A percentile compares a stretch with the other conserved stretches of the same genome.
Evolutionary conservation across 2,888 invertebrate species (phyloP).

Genomic region (Sarcophaga carnaria): DNA sequence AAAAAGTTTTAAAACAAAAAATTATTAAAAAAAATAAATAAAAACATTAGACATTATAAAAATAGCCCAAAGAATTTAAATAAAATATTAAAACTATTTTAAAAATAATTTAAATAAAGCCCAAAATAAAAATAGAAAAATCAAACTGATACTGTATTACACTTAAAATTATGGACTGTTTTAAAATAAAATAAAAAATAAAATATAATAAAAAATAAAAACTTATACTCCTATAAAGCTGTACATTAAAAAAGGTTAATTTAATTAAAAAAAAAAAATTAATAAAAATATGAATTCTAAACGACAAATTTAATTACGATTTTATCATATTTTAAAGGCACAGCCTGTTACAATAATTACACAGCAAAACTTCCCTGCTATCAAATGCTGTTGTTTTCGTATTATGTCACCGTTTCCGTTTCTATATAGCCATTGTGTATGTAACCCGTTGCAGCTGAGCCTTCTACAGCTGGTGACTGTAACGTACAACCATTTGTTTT

Average conservation of each 20-base stretch:
- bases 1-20: conserved; percentile 8
- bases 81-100: neutral
- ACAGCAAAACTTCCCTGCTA: neutral
- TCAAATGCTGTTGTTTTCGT: neutral
- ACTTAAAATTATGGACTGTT: no score
- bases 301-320: no score
- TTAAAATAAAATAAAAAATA: no score
- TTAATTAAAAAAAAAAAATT: no score
- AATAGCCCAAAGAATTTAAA: neutral
- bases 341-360: conserved; percentile 45
- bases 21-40: neutral
- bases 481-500: conserved; percentile 50
- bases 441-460: conserved; percentile 75
- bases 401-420: conserved; percentile 74
- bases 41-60: conserved; percentile 1
- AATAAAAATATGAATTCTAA: no score
- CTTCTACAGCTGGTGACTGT: conserved; percentile 71
- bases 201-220: no score
- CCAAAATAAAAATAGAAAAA: neutral
- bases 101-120: neutral
- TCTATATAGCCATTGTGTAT: conserved; percentile 79
- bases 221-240: no score
- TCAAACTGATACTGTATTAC: neutral
- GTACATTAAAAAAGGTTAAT: no score
- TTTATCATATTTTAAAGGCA: conserved; percentile 40